These are phyloP conservation scores for Chlorospingus flavigularis DNA, from an alignment of 2,797 vertebrate species.

Conservation along the genomic window DNA sequence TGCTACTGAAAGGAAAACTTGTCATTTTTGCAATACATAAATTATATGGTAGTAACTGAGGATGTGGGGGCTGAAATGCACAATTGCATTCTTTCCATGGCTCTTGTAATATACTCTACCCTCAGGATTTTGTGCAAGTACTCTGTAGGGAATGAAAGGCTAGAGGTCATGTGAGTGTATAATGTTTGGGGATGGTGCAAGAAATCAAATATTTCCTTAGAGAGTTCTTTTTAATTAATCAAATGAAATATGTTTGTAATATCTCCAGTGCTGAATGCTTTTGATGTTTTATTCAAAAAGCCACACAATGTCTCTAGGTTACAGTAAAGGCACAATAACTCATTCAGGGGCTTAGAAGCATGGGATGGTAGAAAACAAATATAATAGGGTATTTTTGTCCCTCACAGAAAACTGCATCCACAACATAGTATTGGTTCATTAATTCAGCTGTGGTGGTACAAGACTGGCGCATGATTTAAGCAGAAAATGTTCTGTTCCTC, in stretches of 20 bases:
- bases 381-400: not conserved
- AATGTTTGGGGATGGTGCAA: conserved; percentile 11
- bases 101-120: conserved; percentile 35
- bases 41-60: conserved; percentile 34
- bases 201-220: conserved; percentile 38
- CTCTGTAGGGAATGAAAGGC: conserved; percentile 27
- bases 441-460: not conserved
- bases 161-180: conserved; percentile 20
- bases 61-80: conserved; percentile 3
- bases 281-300: conserved; percentile 41
- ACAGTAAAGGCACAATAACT: conserved; percentile 19
- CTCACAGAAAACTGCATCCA: not conserved
- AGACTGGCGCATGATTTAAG: not conserved
- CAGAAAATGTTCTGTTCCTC: not conserved
- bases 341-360: not conserved
- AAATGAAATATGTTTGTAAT: conserved; percentile 44
- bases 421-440: not conserved
- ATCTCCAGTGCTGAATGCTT: not conserved
- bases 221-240: conserved; percentile 49
- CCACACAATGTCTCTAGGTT: not conserved
- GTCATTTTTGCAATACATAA: conserved; percentile 30
- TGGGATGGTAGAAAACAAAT: not conserved
- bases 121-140: conserved; percentile 29
- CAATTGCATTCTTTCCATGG: conserved; percentile 41
- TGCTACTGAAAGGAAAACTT: conserved; percentile 32